These are phyloP conservation scores for Novumbra hubbsi DNA, from an alignment of 2,797 vertebrate species.

Conservation along the genomic window DNA sequence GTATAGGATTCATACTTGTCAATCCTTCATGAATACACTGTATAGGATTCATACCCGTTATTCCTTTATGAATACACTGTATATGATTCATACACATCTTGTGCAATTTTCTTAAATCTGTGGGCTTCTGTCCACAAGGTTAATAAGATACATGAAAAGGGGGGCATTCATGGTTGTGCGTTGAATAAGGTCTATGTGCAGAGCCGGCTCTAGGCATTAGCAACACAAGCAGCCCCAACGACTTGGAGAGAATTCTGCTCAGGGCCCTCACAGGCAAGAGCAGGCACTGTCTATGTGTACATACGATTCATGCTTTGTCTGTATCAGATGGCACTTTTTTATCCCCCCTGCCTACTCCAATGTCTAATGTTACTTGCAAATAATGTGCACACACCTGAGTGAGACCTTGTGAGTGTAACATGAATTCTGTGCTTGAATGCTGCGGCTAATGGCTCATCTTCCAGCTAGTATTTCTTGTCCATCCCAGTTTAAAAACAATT, in stretches of 20 bases:
- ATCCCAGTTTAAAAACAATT: not conserved
- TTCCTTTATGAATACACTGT: no score
- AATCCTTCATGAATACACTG: no score
- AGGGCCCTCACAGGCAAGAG: no score
- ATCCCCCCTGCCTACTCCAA: not conserved
- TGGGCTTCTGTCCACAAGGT: not conserved
- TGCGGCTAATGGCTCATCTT: conserved; percentile 30
- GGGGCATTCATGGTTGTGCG: not conserved
- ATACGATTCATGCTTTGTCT: not conserved
- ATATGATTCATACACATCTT: not conserved
- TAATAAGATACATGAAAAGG: not conserved
- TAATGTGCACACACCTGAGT: conserved; percentile 38
- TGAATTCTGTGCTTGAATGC: not conserved
- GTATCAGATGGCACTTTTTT: not conserved
- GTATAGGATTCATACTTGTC: no score
- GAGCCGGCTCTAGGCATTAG: no score
- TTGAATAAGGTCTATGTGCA: not conserved
- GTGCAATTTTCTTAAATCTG: not conserved
- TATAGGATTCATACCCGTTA: no score
- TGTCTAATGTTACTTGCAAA: not conserved
- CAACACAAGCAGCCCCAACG: no score
- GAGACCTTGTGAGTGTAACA: conserved; percentile 35
- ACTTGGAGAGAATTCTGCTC: no score
- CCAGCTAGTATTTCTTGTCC: conserved; percentile 29
- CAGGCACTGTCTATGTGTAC: no score